Percentiles rank a stretch among this genome's conserved stretches.
These are phyloP conservation scores for Acanthochromis polyacanthus DNA, from an alignment of 2,113 vertebrate genomes.

Conservation along the genomic window DNA sequence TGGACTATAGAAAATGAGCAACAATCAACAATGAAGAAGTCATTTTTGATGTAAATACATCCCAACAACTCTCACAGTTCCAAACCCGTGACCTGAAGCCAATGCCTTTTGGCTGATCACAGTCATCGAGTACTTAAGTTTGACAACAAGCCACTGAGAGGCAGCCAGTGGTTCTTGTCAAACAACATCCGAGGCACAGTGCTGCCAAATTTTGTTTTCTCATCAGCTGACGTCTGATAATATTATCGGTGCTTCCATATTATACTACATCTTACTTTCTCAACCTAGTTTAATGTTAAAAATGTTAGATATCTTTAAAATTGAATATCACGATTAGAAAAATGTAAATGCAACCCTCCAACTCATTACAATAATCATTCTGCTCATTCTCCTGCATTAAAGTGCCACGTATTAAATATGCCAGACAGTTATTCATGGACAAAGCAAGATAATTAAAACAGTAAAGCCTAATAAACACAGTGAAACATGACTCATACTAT, in stretches of 20 bases:
- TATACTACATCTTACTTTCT: background rate
- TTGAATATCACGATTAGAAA: background rate
- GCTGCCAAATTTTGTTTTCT: background rate
- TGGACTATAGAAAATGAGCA: slow-evolving; percentile 37
- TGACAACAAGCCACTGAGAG: slow-evolving; percentile 47
- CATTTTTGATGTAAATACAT: slow-evolving; percentile 49
- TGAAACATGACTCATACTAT: background rate
- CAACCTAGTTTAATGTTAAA: background rate
- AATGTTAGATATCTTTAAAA: background rate
- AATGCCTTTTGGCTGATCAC: slow-evolving; percentile 44
- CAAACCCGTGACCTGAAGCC: slow-evolving; percentile 35
- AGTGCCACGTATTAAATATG: background rate
- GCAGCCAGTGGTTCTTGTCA: slow-evolving; percentile 42
- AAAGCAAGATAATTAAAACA: background rate
- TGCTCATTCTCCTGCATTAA: background rate
- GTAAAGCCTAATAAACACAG: background rate
- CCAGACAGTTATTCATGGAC: background rate
- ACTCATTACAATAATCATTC: background rate
- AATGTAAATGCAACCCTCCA: background rate
- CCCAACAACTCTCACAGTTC: slow-evolving; percentile 23
- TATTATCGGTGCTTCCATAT: no score
- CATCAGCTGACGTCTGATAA: no score
- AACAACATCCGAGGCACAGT: slow-evolving; percentile 13
- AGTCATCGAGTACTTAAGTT: slow-evolving; percentile 31
- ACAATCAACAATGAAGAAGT: background rate